Base-by-base conservation (phyloP, 2,888 invertebrate species). In the Pollenia labialis region DNA sequence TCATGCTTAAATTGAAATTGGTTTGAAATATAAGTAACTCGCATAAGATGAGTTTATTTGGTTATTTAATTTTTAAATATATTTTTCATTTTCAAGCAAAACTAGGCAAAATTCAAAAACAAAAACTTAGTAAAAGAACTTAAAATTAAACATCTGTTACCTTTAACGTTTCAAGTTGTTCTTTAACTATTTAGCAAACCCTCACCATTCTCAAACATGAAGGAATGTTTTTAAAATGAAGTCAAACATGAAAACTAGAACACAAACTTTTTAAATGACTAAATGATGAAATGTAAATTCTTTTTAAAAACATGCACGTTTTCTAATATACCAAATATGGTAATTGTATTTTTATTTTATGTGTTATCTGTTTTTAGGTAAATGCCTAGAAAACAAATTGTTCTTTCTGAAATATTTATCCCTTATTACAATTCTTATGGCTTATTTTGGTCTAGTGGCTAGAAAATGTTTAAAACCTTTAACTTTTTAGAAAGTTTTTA, bases 1-100 rank as follows among this genome's bases (percentile, higher is more conserved):
- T 83, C 58, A 83, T 86, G 80, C 83, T 86, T 80, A 83, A 86
- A 83, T 80, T 83, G 62, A 80, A 83, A 83, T 76, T 72, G 75
- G 69, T 83, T 80, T 79, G 46, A 77, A 72, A 66, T 48, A 48
- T 42, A 18, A 40, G 46, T 42, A 62, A 32, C 52, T 54, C 23
- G 16, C 32, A 56, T 77, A 69, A 81, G 54, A 72, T 23, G 18
- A 69, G 14, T 9, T 50, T 74, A 56, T 75, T 40, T 52, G 48
- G 64, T 60, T 56, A 46, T 76, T 54, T 23, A n/a, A 32, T 46
- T 75, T 10, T 83, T 50, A 14, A 46, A 54, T 42, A 12, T 52
- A 18, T n/a, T 48, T 60, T 42, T 56, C 58, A 52, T 50, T 32
- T 44, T 44, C 12, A 14, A 18, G 40, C n/a, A 60, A 75, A 60